Conservation (phyloP, 2,888 invertebrate species). For the Xylocampa areola region DNA sequence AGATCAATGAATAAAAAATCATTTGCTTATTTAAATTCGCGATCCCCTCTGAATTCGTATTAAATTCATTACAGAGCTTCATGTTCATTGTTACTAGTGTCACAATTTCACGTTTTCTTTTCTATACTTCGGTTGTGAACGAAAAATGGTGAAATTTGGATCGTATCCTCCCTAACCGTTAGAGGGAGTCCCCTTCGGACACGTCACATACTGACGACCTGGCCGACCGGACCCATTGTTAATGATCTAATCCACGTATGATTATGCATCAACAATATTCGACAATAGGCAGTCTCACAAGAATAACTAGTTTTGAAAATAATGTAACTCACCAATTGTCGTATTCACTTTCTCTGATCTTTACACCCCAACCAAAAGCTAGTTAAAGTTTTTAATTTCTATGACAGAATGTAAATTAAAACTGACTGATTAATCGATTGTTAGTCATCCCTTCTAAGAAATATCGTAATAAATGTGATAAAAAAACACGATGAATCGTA, state of each 20-base stretch:
- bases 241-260: conserved; percentile 78
- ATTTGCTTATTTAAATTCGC: conserved; percentile 39
- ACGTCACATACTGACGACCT: conserved; percentile 81
- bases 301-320: conserved; percentile 82
- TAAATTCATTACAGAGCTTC: conserved; percentile 52
- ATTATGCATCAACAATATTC: conserved; percentile 80
- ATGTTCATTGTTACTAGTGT: conserved; percentile 56
- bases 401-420: conserved; percentile 69
- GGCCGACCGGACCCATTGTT: conserved; percentile 75
- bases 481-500: conserved; percentile 44
- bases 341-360: conserved; percentile 79
- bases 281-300: conserved; percentile 74
- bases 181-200: conserved; percentile 74
- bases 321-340: conserved; percentile 77
- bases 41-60: conserved; percentile 45
- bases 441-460: conserved; percentile 62
- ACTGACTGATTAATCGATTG: conserved; percentile 73
- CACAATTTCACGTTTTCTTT: conserved; percentile 60
- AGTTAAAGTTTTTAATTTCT: conserved; percentile 70
- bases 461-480: conserved; percentile 35
- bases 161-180: conserved; percentile 67
- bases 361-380: conserved; percentile 67
- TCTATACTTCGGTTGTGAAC: conserved; percentile 40
- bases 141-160: conserved; percentile 61
- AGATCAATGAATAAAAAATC: conserved; percentile 30